A percentile compares a stretch with the other conserved stretches of the same genome.
phyloP scores from a whole-genome alignment of 2,888 invertebrate species.

The Erebia palarica region DNA sequence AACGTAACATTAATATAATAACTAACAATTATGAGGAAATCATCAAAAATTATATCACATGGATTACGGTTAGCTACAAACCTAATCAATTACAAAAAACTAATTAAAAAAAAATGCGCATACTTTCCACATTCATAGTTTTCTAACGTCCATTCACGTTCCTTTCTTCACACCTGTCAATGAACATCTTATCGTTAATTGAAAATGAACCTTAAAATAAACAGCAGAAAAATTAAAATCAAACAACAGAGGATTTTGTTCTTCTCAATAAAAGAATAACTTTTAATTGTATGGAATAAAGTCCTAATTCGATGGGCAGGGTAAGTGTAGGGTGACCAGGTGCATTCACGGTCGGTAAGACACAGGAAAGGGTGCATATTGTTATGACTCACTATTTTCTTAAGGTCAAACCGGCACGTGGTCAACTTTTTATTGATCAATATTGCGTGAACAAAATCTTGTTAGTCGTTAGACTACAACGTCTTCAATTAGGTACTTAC shows the following conservation, averaged over 20 bases:
- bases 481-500: not conserved
- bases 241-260: not conserved
- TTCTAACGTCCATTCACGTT: conserved; percentile 40
- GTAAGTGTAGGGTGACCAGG: conserved; percentile 55
- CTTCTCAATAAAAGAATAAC: conserved; percentile 7
- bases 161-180: conserved; percentile 38
- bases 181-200: not conserved
- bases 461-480: not conserved
- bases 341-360: conserved; percentile 67
- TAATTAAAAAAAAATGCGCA: conserved; percentile 17
- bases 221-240: not conserved
- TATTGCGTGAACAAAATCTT: conserved; percentile 25
- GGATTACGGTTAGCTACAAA: not conserved
- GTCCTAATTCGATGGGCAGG: conserved; percentile 22
- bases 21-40: too few relatives aligned
- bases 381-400: conserved; percentile 54
- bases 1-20: too few relatives aligned
- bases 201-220: not conserved
- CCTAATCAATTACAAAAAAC: not conserved
- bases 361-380: conserved; percentile 57
- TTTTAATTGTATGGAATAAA: conserved; percentile 9
- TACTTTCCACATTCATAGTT: conserved; percentile 23
- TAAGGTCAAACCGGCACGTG: conserved; percentile 65
- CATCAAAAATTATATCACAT: too few relatives aligned
- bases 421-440: conserved; percentile 50